Evolutionary conservation across 2,113 vertebrate genomes (phyloP).

Genomic region (Sisor rabdophorus): DNA sequence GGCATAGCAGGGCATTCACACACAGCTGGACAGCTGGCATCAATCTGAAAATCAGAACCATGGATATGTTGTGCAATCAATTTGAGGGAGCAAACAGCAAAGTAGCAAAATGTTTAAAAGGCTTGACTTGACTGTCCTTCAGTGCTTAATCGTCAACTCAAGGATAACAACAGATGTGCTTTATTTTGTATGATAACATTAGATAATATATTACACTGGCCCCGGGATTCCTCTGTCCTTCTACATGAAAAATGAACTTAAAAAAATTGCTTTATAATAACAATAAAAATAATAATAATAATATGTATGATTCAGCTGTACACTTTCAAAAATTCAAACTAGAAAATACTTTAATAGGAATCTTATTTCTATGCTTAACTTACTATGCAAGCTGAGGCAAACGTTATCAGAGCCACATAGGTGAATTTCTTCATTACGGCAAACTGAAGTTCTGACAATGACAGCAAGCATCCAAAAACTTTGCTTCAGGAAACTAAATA

Average conservation of each 20-base stretch:
- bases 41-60: slow-evolving; percentile 48
- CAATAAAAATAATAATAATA: no score
- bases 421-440: slow-evolving; percentile 11
- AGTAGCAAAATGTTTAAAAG: neutral
- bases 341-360: neutral
- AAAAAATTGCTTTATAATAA: neutral
- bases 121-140: neutral
- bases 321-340: neutral
- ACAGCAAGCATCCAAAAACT: neutral
- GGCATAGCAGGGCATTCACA: slow-evolving; percentile 59
- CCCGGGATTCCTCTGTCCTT: neutral
- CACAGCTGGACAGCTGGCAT: slow-evolving; percentile 53
- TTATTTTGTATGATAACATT: neutral
- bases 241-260: neutral
- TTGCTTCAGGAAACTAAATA: neutral
- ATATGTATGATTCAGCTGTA: neutral
- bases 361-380: slow-evolving; percentile 1
- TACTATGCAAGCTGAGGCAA: slow-evolving; percentile 25
- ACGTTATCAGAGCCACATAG: slow-evolving; percentile 13
- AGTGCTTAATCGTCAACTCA: no score
- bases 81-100: neutral
- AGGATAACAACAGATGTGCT: neutral
- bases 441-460: neutral
- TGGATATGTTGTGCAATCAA: no score
- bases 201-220: neutral